phyloP scores from a whole-genome alignment of 2,113 vertebrate species.

The Lethenteron reissneri region DNA sequence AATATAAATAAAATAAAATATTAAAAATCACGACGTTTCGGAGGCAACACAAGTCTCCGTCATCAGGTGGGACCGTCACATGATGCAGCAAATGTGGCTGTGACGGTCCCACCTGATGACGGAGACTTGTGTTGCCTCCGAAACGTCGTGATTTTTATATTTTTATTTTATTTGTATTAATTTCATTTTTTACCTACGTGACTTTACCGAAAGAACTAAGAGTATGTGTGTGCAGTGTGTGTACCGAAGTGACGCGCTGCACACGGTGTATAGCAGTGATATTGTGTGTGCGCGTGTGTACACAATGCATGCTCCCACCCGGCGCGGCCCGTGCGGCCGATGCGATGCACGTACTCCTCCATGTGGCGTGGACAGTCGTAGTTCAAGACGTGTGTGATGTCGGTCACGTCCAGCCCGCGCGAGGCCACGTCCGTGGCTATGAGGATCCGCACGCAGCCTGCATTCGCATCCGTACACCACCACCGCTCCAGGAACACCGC shows the following conservation, averaged over 20 bases:
- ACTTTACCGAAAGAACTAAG: too few species aligned
- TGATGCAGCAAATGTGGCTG: too few species aligned
- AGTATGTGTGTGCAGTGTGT: not conserved
- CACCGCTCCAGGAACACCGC: not conserved
- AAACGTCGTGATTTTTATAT: too few species aligned
- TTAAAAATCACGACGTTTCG: too few species aligned
- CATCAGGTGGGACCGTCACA: too few species aligned
- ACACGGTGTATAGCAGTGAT: not conserved
- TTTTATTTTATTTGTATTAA: too few species aligned
- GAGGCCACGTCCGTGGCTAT: constrained; percentile 83
- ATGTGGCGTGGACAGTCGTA: constrained; percentile 85
- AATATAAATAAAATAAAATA: too few species aligned
- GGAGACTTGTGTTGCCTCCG: too few species aligned
- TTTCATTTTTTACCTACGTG: too few species aligned
- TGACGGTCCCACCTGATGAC: too few species aligned
- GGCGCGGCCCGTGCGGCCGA: constrained; percentile 77
- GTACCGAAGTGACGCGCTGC: fast-evolving
- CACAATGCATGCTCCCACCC: constrained; percentile 26
- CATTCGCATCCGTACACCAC: not conserved
- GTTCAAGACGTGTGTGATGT: constrained; percentile 78
- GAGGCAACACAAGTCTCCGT: too few species aligned
- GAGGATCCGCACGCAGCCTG: constrained; percentile 63
- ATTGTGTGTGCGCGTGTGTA: constrained; percentile 9
- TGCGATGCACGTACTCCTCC: constrained; percentile 79
- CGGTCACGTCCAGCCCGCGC: constrained; percentile 63